Conservation (phyloP, 2,888 invertebrate species). For the Portevinia maculata region DNA sequence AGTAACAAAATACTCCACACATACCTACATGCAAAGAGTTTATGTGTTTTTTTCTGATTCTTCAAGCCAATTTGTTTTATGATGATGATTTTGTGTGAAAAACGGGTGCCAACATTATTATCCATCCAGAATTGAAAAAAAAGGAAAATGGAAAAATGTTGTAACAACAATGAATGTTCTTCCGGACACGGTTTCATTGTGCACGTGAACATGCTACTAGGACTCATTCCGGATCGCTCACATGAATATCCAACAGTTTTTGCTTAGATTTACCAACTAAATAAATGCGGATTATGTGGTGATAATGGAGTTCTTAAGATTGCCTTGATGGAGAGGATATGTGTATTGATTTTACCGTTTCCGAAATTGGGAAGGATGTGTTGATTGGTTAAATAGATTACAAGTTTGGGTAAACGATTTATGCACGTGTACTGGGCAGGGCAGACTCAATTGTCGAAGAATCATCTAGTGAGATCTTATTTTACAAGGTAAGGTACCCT, state of each 20-base stretch:
- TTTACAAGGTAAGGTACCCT: too few relatives aligned
- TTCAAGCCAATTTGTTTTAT: slow-evolving; percentile 49
- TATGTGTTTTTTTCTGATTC: too few relatives aligned
- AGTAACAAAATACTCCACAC: neutral
- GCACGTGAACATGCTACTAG: slow-evolving; percentile 16
- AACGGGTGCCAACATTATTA: slow-evolving; percentile 58
- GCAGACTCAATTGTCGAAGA: neutral
- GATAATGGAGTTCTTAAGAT: slow-evolving; percentile 48
- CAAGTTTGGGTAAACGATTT: neutral
- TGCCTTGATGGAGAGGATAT: slow-evolving; percentile 6
- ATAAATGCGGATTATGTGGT: slow-evolving; percentile 63
- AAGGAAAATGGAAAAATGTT: slow-evolving; percentile 10
- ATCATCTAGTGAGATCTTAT: too few relatives aligned
- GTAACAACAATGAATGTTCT: slow-evolving; percentile 2
- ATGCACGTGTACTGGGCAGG: neutral
- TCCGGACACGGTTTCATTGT: neutral
- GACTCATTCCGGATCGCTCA: slow-evolving; percentile 18
- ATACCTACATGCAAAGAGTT: slow-evolving; percentile 20
- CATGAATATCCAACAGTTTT: slow-evolving; percentile 23
- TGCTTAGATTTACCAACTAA: slow-evolving; percentile 38
- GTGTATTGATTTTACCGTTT: slow-evolving; percentile 23
- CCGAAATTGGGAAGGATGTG: neutral
- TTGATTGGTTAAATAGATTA: slow-evolving; percentile 30
- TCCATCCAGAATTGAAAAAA: slow-evolving; percentile 34
- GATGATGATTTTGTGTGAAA: slow-evolving; percentile 7